Evolutionary conservation across 2,797 vertebrate species (phyloP).

Genomic region (Buphagus erythrorhynchus): DNA sequence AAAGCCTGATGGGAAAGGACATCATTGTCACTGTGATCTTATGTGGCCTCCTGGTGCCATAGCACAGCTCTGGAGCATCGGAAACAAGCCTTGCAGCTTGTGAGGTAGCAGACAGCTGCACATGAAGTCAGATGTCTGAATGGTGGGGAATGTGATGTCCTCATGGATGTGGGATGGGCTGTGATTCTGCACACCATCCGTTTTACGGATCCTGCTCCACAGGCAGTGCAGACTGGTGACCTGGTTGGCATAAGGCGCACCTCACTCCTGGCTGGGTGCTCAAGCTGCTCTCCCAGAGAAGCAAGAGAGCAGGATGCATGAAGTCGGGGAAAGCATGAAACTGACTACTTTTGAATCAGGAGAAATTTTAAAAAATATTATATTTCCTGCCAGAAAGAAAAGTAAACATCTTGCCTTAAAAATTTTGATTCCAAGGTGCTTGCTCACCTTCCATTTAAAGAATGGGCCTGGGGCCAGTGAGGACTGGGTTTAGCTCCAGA

Average conservation of each 20-base stretch:
- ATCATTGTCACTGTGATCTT: neutral
- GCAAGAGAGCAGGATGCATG: neutral
- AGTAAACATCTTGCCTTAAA: neutral
- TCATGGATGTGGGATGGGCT: neutral
- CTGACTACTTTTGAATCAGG: neutral
- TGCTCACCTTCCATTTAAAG: neutral
- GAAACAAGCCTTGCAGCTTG: neutral
- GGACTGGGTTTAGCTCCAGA: neutral
- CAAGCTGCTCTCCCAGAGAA: neutral
- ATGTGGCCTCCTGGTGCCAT: neutral
- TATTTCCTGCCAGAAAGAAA: neutral
- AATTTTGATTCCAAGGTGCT: neutral
- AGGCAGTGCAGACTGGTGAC: neutral
- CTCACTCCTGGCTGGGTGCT: neutral
- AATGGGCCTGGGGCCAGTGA: fast-evolving
- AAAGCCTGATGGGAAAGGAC: neutral
- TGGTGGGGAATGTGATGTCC: neutral
- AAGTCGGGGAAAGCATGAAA: neutral
- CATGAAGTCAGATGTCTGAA: neutral
- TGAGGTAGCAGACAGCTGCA: neutral
- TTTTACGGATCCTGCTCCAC: neutral
- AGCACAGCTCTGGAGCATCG: neutral
- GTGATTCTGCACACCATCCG: neutral
- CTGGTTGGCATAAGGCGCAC: fast-evolving
- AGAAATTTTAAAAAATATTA: neutral